Conservation (phyloP, 2,888 invertebrate species). For the Cataglyphis cursor region DNA sequence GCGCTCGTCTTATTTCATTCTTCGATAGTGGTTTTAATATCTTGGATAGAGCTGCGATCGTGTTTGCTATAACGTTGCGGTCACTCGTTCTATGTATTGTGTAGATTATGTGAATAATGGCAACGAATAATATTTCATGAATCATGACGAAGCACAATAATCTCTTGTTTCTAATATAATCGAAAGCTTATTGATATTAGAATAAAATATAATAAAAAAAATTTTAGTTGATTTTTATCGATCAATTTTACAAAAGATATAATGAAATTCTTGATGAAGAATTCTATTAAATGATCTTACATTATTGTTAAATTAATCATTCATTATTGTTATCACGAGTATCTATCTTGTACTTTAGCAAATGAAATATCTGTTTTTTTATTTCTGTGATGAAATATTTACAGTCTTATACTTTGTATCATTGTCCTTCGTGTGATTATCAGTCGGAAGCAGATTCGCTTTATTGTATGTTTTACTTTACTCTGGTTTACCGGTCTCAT, state of each 20-base stretch:
- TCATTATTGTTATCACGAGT: slow-evolving; percentile 20
- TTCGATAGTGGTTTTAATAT: slow-evolving; percentile 29
- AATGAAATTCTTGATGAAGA: slow-evolving; percentile 8
- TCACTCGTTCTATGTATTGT: not conserved
- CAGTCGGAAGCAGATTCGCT: slow-evolving; percentile 24
- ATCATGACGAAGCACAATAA: not conserved
- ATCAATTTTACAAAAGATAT: slow-evolving; percentile 11
- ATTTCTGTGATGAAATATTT: slow-evolving; percentile 18
- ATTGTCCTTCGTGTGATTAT: slow-evolving; percentile 34
- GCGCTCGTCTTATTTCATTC: slow-evolving; percentile 14
- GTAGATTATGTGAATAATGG: not conserved
- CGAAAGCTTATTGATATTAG: not conserved
- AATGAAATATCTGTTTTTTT: slow-evolving; percentile 18
- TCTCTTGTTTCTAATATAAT: not conserved
- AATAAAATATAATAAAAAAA: not conserved
- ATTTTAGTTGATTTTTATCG: not conserved
- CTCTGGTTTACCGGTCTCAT: slow-evolving; percentile 1
- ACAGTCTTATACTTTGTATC: slow-evolving; percentile 33
- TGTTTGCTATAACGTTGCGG: not conserved
- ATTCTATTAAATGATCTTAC: slow-evolving; percentile 12
- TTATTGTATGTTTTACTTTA: slow-evolving; percentile 32
- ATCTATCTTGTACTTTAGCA: slow-evolving; percentile 12
- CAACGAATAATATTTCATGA: not conserved
- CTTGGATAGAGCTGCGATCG: not conserved
- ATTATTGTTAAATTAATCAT: slow-evolving; percentile 43